These are phyloP conservation scores for Taeniopygia guttata DNA, from an alignment of 2,797 vertebrate species.

Conservation along the genomic window DNA sequence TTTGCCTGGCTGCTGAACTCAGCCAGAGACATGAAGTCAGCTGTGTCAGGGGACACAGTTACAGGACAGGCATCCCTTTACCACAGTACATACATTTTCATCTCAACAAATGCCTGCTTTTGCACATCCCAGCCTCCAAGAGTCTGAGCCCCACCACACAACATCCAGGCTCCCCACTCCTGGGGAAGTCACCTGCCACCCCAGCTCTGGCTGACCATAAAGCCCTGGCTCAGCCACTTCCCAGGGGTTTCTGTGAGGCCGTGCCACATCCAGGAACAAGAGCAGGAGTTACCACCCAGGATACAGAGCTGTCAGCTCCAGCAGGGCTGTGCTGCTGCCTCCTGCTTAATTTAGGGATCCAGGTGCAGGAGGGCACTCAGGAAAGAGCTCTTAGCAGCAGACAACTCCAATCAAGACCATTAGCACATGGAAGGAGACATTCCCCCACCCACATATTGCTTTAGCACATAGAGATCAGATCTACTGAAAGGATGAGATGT, in stretches of 20 bases:
- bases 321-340: not conserved
- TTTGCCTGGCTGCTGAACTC: not conserved
- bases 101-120: not conserved
- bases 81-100: not conserved
- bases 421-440: not conserved
- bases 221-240: not conserved
- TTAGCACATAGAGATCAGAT: not conserved
- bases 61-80: not conserved
- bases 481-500: not conserved
- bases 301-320: not conserved
- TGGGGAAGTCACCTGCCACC: not conserved
- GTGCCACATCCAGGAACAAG: not conserved
- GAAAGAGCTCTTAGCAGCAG: not conserved
- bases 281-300: not conserved
- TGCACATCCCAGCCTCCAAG: not conserved
- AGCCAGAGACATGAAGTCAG: not conserved
- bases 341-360: not conserved
- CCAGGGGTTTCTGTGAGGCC: not conserved
- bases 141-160: not conserved
- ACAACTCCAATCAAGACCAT: not conserved
- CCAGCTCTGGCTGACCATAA: not conserved
- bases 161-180: fast-evolving
- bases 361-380: not conserved
- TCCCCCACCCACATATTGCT: not conserved
- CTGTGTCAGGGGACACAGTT: fast-evolving